phyloP scores from a whole-genome alignment of 2,888 invertebrate species.

The Gasteruption jaculator region DNA sequence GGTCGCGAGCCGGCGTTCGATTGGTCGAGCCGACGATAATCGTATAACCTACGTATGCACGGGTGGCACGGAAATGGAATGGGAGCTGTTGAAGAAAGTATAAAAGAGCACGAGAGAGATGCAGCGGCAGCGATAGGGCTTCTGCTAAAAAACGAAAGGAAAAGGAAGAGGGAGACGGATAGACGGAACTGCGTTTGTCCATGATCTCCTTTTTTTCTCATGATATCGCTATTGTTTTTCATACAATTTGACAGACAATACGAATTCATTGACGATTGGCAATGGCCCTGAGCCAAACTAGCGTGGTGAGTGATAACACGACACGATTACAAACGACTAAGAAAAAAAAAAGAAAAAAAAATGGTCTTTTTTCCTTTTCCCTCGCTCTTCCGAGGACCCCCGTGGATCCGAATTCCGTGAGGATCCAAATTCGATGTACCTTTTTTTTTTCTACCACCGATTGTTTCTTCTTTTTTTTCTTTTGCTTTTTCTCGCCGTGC shows the following conservation, averaged over 20 bases:
- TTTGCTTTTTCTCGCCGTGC: no score
- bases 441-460: background rate
- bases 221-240: slow-evolving; percentile 46
- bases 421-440: slow-evolving; percentile 1
- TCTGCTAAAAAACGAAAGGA: no score
- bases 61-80: no score
- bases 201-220: no score
- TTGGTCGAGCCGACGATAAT: no score
- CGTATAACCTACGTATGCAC: no score
- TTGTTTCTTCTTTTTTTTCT: background rate
- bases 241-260: slow-evolving; percentile 45
- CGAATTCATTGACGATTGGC: slow-evolving; percentile 48
- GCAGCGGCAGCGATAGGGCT: slow-evolving; percentile 40
- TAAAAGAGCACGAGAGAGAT: slow-evolving; percentile 46
- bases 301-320: slow-evolving; percentile 58
- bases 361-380: slow-evolving; percentile 8
- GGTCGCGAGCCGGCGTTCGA: no score
- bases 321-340: background rate
- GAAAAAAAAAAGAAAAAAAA: slow-evolving; percentile 13
- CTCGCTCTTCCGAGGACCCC: background rate
- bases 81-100: slow-evolving; percentile 47
- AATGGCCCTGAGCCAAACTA: slow-evolving; percentile 70
- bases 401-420: no score
- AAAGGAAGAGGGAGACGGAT: slow-evolving; percentile 38
- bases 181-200: no score